Conservation (phyloP, 37 sponge, comb jelly and placozoan genomes). For the Amphimedon queenslandica region DNA sequence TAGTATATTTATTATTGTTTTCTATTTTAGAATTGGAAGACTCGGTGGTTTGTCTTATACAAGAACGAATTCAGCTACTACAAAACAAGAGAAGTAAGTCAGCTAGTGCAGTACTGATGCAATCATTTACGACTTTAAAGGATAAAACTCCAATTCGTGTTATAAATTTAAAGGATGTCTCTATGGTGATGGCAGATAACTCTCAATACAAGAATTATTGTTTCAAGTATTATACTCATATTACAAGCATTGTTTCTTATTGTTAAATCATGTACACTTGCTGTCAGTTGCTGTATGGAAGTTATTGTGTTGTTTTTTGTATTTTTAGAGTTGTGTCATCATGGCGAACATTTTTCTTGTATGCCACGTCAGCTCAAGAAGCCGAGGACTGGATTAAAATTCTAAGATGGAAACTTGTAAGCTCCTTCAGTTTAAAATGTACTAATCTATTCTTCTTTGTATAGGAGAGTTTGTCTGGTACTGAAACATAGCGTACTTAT, state of each 20-base stretch:
- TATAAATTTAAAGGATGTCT: constrained; percentile 50
- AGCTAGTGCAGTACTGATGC: not conserved
- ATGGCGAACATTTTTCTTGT: constrained; percentile 52
- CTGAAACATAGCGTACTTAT: too few species aligned
- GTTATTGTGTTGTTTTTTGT: not conserved
- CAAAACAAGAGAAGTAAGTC: constrained; percentile 38
- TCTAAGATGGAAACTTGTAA: constrained; percentile 62
- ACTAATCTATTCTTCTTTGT: too few species aligned
- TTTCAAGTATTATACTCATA: constrained; percentile 33
- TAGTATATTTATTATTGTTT: not conserved
- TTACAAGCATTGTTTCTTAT: too few species aligned
- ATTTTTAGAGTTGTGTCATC: constrained; percentile 24
- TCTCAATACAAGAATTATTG: constrained; percentile 52
- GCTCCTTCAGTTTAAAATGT: not conserved
- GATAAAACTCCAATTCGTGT: constrained; percentile 39
- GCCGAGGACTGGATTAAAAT: constrained; percentile 69
- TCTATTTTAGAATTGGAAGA: constrained; percentile 48
- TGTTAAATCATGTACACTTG: too few species aligned
- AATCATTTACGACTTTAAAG: constrained; percentile 4
- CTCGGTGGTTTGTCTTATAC: constrained; percentile 72
- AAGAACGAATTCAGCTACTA: constrained; percentile 76
- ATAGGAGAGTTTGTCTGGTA: too few species aligned
- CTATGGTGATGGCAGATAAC: constrained; percentile 28
- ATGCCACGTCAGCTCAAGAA: constrained; percentile 50
- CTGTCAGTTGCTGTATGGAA: too few species aligned